Conservation (phyloP, 92 coral and sea anemone genomes). For the Hydrozoanthus gracilis region DNA sequence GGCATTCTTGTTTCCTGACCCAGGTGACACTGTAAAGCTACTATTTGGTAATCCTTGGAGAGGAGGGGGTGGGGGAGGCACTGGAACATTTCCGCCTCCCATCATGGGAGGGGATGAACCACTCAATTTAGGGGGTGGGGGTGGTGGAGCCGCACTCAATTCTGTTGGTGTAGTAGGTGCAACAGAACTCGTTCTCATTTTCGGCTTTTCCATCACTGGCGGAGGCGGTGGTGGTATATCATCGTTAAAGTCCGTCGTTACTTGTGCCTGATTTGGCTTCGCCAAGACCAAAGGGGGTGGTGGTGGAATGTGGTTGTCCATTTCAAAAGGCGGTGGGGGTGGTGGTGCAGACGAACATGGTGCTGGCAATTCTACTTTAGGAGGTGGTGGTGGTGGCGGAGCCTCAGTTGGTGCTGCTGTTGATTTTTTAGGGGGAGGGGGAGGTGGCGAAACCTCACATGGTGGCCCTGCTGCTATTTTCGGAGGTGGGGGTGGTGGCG, state of each 20-base stretch:
- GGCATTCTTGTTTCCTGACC: conserved; percentile 10
- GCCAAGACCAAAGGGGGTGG: conserved; percentile 26
- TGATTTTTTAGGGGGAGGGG: conserved; percentile 55
- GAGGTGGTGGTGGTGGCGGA: conserved; percentile 54
- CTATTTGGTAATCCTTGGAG: conserved; percentile 1
- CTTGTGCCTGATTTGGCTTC: conserved; percentile 1
- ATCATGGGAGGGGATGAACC: not conserved
- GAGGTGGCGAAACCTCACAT: not conserved
- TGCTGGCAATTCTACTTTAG: conserved; percentile 43
- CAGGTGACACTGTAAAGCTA: conserved; percentile 44
- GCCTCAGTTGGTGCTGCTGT: conserved; percentile 23
- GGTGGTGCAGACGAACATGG: conserved; percentile 28
- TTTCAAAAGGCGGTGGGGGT: conserved; percentile 59
- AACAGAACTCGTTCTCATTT: conserved; percentile 47
- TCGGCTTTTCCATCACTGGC: conserved; percentile 72
- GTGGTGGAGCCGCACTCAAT: conserved; percentile 46
- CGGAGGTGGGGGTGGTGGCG: conserved; percentile 50
- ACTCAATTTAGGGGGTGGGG: conserved; percentile 49
- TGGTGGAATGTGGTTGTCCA: conserved; percentile 42
- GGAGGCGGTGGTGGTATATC: conserved; percentile 76
- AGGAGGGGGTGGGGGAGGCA: conserved; percentile 49
- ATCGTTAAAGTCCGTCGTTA: conserved; percentile 20
- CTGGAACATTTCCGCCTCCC: conserved; percentile 22
- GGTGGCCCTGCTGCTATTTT: not conserved
- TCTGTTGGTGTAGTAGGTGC: not conserved